These are phyloP conservation scores for Netelia inedita DNA, from an alignment of 2,888 invertebrate genomes.

Conservation along the genomic window DNA sequence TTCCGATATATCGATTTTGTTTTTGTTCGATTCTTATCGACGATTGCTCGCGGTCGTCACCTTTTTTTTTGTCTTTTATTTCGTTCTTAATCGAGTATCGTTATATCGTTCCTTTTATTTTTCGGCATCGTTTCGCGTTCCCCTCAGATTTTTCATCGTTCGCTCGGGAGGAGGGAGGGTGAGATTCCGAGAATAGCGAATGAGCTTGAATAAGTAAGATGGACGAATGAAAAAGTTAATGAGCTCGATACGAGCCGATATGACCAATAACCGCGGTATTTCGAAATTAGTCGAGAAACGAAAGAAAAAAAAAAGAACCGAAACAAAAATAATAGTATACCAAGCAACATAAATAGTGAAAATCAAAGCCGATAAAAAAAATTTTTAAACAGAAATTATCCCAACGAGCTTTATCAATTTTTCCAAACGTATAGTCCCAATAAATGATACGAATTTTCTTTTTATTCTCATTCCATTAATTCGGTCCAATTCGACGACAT, in stretches of 20 bases:
- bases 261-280: conserved; percentile 53
- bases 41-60: not conserved
- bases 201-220: conserved; percentile 49
- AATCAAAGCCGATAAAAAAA: no score
- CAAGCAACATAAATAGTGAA: not conserved
- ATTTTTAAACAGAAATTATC: no score
- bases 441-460: no score
- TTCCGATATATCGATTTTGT: no score
- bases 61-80: not conserved
- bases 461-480: no score
- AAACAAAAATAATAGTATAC: not conserved
- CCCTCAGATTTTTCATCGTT: not conserved
- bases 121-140: not conserved
- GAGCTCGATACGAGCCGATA: conserved; percentile 52
- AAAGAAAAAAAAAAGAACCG: not conserved
- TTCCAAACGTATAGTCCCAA: no score
- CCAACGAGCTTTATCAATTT: no score
- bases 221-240: conserved; percentile 44
- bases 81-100: not conserved
- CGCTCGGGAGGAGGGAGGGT: not conserved
- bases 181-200: conserved; percentile 35
- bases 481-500: no score
- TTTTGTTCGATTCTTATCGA: not conserved
- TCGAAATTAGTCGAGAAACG: conserved; percentile 10
- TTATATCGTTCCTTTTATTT: not conserved